Evolutionary conservation across 2,113 vertebrate genomes (phyloP).

Genomic region (Tapirus terrestris): DNA sequence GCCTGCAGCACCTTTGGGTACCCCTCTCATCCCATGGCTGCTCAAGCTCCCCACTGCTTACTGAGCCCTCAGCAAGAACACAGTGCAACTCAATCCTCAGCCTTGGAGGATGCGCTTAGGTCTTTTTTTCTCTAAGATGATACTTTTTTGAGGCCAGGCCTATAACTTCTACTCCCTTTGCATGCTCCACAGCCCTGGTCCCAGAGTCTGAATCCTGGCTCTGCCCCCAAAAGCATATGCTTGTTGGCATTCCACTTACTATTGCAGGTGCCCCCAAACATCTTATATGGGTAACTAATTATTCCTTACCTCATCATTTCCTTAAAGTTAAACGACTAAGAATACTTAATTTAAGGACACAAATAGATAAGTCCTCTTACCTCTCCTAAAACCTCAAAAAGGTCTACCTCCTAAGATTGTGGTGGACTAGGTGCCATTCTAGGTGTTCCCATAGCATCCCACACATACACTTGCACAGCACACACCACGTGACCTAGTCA

Average conservation of each 20-base stretch:
- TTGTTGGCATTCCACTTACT: background rate
- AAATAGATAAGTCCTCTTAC: background rate
- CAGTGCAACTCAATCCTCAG: background rate
- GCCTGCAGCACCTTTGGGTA: no score
- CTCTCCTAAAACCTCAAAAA: background rate
- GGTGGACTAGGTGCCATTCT: background rate
- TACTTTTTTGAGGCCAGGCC: background rate
- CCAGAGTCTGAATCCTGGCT: background rate
- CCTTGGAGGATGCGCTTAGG: no score
- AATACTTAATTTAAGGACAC: background rate
- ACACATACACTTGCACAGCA: background rate
- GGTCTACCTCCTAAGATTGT: background rate
- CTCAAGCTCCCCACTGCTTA: background rate
- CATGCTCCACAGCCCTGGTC: background rate
- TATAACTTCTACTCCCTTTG: background rate
- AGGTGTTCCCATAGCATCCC: background rate
- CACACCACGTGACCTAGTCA: rapidly evolving
- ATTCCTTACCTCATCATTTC: background rate
- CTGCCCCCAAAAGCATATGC: background rate
- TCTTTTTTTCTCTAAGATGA: background rate
- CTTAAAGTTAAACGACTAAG: background rate
- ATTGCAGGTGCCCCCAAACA: background rate
- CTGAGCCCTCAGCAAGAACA: background rate
- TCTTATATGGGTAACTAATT: background rate
- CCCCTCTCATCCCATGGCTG: rapidly evolving